Evolutionary conservation across 2,113 vertebrate genomes (phyloP).

Genomic region (Amazona vittata): DNA sequence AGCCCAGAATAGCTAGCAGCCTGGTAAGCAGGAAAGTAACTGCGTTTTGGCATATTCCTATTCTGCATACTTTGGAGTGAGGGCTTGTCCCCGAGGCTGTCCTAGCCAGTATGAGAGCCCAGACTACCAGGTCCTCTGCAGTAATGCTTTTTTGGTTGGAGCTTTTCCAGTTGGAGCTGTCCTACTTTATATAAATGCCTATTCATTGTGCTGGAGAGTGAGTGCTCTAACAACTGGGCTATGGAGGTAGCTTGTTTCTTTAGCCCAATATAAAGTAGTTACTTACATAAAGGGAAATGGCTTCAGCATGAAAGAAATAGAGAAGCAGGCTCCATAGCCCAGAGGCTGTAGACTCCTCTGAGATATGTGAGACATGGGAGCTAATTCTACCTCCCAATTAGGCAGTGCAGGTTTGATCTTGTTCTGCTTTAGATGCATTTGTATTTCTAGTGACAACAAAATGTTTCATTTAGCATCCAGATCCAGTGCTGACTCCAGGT

Average conservation of each 20-base stretch:
- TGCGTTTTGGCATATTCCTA: background rate
- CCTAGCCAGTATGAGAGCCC: background rate
- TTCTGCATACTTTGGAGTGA: background rate
- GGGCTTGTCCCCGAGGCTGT: background rate
- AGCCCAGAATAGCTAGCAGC: background rate
- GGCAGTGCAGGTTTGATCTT: background rate
- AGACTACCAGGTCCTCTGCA: constrained; percentile 47
- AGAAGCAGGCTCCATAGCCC: background rate
- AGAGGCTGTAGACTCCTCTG: constrained; percentile 1
- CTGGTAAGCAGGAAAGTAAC: background rate
- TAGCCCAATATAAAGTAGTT: constrained; percentile 37
- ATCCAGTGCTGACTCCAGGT: background rate
- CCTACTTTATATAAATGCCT: constrained; percentile 62
- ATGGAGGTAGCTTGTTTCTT: constrained; percentile 28
- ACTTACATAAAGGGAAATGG: constrained; percentile 19
- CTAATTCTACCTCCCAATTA: constrained; percentile 19
- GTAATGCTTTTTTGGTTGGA: constrained; percentile 54
- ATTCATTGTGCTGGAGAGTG: constrained; percentile 52
- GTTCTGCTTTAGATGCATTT: background rate
- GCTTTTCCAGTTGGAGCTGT: constrained; percentile 56
- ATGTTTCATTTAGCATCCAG: background rate
- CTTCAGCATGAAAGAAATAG: constrained; percentile 36
- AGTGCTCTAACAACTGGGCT: constrained; percentile 31
- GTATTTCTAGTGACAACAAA: constrained; percentile 3
- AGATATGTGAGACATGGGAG: background rate